Conservation (phyloP, 2,113 vertebrate species). For the Thinocorus orbignyianus region DNA sequence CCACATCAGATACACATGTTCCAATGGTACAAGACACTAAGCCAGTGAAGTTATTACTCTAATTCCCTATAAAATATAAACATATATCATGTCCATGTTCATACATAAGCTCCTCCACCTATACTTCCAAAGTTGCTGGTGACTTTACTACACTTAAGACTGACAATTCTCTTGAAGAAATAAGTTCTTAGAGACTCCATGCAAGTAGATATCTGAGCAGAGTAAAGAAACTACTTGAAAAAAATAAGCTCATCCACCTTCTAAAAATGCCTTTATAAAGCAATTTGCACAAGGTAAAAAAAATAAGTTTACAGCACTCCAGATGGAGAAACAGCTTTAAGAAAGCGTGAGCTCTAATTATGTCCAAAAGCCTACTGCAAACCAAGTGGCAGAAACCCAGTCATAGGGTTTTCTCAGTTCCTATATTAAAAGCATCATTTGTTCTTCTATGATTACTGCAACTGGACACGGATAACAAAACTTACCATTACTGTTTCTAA, state of each 20-base stretch:
- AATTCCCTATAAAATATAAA: neutral
- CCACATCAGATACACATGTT: neutral
- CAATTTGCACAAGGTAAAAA: neutral
- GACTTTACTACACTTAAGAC: neutral
- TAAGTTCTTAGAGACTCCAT: neutral
- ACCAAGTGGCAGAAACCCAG: neutral
- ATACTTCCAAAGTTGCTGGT: neutral
- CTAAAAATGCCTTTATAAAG: neutral
- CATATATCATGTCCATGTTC: neutral
- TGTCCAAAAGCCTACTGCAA: neutral
- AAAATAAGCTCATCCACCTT: neutral
- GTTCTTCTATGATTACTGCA: neutral
- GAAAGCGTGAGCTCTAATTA: neutral
- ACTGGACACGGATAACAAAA: neutral
- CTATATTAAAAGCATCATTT: neutral
- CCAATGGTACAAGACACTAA: neutral
- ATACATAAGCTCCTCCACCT: neutral
- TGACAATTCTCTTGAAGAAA: neutral
- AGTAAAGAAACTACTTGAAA: neutral
- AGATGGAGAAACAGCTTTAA: neutral
- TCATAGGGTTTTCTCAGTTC: neutral
- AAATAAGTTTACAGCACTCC: neutral
- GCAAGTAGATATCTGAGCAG: neutral
- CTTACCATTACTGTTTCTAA: neutral
- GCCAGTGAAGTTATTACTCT: neutral